A percentile compares a stretch with the other conserved stretches of the same genome.
phyloP scores from a whole-genome alignment of 1,140 invertebrate genomes.

The Asobara japonica region DNA sequence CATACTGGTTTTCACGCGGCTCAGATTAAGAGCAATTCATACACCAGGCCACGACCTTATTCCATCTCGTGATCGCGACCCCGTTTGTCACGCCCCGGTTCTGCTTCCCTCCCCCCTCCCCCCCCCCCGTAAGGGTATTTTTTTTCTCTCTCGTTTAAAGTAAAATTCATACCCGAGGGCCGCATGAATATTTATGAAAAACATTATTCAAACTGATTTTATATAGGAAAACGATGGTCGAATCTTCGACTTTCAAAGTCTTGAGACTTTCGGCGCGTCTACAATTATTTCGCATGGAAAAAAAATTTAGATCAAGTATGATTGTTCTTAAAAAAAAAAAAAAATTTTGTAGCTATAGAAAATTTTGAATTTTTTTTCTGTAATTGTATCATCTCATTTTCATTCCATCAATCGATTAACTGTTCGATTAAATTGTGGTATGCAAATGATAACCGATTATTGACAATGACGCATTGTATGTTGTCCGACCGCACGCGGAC shows the following conservation, averaged over 20 bases:
- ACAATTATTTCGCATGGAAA: too few relatives aligned
- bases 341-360: too few relatives aligned
- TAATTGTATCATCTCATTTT: too few relatives aligned
- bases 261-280: constrained; percentile 47
- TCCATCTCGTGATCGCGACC: constrained; percentile 48
- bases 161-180: constrained; percentile 28
- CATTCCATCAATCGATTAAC: too few relatives aligned
- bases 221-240: constrained; percentile 50
- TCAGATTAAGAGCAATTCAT: not conserved
- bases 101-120: constrained; percentile 9
- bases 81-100: constrained; percentile 53
- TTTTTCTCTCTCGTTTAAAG: constrained; percentile 15
- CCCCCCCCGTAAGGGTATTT: constrained; percentile 7
- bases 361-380: too few relatives aligned
- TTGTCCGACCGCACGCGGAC: constrained; percentile 5
- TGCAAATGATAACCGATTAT: not conserved
- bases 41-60: constrained; percentile 47
- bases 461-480: not conserved
- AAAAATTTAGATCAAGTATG: too few relatives aligned
- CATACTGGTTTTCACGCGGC: not conserved
- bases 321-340: too few relatives aligned
- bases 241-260: constrained; percentile 41
- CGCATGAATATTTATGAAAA: constrained; percentile 59
- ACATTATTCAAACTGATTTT: constrained; percentile 57
- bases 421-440: not conserved